phyloP scores from a whole-genome alignment of 2,113 vertebrate genomes.

The Dromaius novaehollandiae region DNA sequence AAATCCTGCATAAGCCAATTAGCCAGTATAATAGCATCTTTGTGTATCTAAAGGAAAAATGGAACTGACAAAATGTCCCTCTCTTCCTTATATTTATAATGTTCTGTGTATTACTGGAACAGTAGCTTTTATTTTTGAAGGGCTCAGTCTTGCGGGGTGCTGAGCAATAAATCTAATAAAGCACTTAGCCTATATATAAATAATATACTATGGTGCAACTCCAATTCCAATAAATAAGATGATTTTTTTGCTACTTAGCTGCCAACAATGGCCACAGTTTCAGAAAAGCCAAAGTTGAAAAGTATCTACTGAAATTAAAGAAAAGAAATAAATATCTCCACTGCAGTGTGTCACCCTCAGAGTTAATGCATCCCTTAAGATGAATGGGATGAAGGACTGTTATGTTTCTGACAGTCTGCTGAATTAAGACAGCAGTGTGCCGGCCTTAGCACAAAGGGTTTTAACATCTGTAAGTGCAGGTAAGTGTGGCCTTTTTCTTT shows the following conservation, averaged over 20 bases:
- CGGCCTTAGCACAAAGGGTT: not conserved
- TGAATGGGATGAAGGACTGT: not conserved
- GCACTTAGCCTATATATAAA: not conserved
- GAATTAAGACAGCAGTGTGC: not conserved
- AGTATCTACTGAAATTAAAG: not conserved
- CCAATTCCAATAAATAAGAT: not conserved
- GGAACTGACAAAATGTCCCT: not conserved
- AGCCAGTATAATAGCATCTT: not conserved
- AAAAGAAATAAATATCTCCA: not conserved
- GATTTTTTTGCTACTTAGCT: not conserved
- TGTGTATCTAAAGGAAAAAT: not conserved
- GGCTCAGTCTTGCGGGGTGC: not conserved
- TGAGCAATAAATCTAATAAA: not conserved
- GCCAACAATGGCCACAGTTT: not conserved
- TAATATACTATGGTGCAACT: not conserved
- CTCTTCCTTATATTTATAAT: not conserved
- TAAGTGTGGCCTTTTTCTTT: not conserved
- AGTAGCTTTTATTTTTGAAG: not conserved
- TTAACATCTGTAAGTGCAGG: not conserved
- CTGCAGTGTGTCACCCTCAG: not conserved
- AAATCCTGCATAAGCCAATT: constrained; percentile 2
- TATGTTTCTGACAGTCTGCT: not conserved
- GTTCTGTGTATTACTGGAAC: not conserved
- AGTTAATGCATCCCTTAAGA: not conserved
- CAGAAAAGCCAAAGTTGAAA: not conserved